Percentiles rank a stretch among this genome's conserved stretches.
These are phyloP conservation scores for Drosophila erecta DNA, from an alignment of 1,140 invertebrate species.

Conservation along the genomic window DNA sequence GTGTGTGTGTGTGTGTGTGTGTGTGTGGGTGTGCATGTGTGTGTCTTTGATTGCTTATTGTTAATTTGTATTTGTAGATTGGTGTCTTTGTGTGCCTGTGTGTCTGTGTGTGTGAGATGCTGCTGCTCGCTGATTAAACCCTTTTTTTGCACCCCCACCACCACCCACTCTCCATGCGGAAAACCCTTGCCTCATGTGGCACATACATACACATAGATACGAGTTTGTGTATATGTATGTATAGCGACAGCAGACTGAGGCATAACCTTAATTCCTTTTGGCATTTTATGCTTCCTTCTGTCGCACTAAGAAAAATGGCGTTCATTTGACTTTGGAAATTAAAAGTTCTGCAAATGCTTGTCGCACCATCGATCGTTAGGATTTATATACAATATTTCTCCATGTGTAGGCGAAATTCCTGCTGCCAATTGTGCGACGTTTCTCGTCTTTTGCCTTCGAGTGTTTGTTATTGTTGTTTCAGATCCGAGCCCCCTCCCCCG, in stretches of 20 bases:
- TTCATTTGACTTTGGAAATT: not conserved
- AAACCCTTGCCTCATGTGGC: constrained; percentile 38
- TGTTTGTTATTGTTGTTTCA: constrained; percentile 72
- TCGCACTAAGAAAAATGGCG: not conserved
- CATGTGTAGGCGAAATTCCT: constrained; percentile 6
- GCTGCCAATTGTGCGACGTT: constrained; percentile 13
- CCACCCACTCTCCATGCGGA: not conserved
- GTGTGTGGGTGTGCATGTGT: constrained; percentile 38
- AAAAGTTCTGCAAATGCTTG: no score
- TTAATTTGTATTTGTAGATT: constrained; percentile 83
- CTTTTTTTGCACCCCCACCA: constrained; percentile 64
- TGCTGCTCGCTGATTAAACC: constrained; percentile 76
- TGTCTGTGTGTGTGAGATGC: constrained; percentile 37
- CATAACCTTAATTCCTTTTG: constrained; percentile 75
- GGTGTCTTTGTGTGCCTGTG: constrained; percentile 34
- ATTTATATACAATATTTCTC: no score
- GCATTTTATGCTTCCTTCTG: constrained; percentile 70
- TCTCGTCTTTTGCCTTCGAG: constrained; percentile 72
- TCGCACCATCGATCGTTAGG: no score
- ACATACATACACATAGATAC: constrained; percentile 9
- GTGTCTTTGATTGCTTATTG: constrained; percentile 82
- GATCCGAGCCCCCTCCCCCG: not conserved
- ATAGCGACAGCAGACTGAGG: constrained; percentile 22
- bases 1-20: constrained; percentile 43
- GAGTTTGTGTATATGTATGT: no score